Base-by-base conservation (phyloP, 1,140 invertebrate species). In the Lepeophtheirus salmonis region DNA sequence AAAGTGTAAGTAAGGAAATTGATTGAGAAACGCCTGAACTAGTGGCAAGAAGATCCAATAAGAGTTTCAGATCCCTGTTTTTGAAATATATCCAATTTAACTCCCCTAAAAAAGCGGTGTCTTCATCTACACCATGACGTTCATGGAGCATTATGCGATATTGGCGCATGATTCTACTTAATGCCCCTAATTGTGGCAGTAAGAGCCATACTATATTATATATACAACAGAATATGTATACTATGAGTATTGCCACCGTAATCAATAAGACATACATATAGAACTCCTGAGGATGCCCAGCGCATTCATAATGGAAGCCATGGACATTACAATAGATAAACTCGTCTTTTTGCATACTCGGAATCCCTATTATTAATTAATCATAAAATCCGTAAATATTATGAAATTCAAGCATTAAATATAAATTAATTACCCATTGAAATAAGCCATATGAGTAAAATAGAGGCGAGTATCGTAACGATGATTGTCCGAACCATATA, bases 211-310 rank as follows among this genome's bases (percentile, higher is more conserved):
- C 17, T 14, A 57, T 13, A 23, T 57, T 57, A 21, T n/a, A 57
- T 14, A 41, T 14, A 23, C 55, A 57, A 48, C 55, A 26, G 26
- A 57, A 30, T 2, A 57, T 12, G 26, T 57, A 57, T 2, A 57
- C n/a, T 1, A 20, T 16, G 23, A 57, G 23, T 16, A 57, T 57
- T 25, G n/a, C 55, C 13, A 57, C 25, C 23, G 26, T 30, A 14
- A 41, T 21, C 16, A 26, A 57, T 1, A 57, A 23, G 17, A 57
- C 55, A 21, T 57, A 57, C 55, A 57, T 25, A 18, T 61, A 61
- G 49, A 61, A 61, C 23, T 61, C n/a, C 17, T 61, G 59, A 20
- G 59, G 59, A 53, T 56, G 48, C 6, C 59, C 59, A 2, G 49
- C 13, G 25, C 59, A 61, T 54, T 61, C 50, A 20, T 61, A 61